These are phyloP conservation scores for Torymus auratus DNA, from an alignment of 2,888 invertebrate genomes.

Conservation along the genomic window DNA sequence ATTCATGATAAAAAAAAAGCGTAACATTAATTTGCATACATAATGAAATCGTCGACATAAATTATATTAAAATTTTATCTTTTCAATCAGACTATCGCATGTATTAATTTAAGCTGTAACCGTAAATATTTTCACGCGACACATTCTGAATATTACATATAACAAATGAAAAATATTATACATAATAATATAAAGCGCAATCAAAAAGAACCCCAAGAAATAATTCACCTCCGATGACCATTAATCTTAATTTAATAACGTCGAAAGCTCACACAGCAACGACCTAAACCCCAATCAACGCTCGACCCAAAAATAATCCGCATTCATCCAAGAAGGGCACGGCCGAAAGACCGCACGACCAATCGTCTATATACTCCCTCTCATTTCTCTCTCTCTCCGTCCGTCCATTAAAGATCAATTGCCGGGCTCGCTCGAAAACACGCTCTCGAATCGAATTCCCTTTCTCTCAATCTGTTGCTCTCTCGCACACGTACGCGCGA, in stretches of 20 bases:
- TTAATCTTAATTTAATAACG: too few species aligned
- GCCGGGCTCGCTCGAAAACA: slow-evolving; percentile 31
- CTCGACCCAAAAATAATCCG: slow-evolving; percentile 2
- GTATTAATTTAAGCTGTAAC: too few species aligned
- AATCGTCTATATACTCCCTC: slow-evolving; percentile 7
- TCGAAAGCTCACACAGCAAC: too few species aligned
- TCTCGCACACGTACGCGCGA: not conserved
- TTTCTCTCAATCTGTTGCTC: slow-evolving; percentile 37
- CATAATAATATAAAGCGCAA: too few species aligned
- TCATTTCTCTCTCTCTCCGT: not conserved
- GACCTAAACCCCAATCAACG: not conserved
- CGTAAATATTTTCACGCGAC: too few species aligned
- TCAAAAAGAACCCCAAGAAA: too few species aligned
- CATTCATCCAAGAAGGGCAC: too few species aligned
- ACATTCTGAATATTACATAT: not conserved
- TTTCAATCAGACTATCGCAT: too few species aligned
- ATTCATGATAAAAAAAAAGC: slow-evolving; percentile 24
- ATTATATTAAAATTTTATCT: too few species aligned
- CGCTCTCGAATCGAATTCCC: slow-evolving; percentile 35
- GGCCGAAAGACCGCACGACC: not conserved
- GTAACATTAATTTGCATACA: slow-evolving; percentile 16
- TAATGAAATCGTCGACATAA: not conserved
- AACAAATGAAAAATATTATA: too few species aligned
- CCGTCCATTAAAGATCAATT: slow-evolving; percentile 59
- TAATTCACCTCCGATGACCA: too few species aligned